Evolutionary conservation across 2,888 invertebrate species (phyloP).

Genomic region (Watsonalla cultraria): DNA sequence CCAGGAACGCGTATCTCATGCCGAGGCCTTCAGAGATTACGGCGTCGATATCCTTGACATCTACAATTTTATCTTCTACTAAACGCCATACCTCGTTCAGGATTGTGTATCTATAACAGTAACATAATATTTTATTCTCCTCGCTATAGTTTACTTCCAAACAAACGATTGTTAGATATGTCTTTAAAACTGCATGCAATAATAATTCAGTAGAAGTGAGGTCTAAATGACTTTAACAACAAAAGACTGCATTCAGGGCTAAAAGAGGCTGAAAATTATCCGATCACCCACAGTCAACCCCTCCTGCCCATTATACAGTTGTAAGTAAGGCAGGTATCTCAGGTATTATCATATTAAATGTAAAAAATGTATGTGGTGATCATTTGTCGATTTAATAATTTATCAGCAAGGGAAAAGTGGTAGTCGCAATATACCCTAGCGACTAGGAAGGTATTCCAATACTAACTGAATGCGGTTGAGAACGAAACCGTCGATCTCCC

Average conservation of each 20-base stretch:
- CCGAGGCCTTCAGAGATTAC: constrained; percentile 97
- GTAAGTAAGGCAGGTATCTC: no score
- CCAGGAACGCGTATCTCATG: constrained; percentile 96
- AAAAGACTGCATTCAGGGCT: no score
- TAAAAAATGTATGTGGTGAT: no score
- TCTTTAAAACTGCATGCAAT: not conserved
- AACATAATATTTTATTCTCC: not conserved
- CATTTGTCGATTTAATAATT: no score
- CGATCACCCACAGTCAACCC: no score
- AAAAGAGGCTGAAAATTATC: not conserved
- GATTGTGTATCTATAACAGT: constrained; percentile 86
- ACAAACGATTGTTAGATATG: not conserved
- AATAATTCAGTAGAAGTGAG: no score
- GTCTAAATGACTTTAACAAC: no score
- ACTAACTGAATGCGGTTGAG: constrained; percentile 94
- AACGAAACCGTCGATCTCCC: constrained; percentile 95
- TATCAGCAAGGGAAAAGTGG: no score
- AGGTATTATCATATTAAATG: no score
- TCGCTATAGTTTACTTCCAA: not conserved
- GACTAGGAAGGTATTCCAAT: not conserved
- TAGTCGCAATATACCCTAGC: no score
- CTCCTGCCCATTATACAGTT: no score
- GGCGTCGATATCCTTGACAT: constrained; percentile 92
- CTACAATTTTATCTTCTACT: constrained; percentile 89
- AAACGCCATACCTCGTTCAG: constrained; percentile 95